Evolutionary conservation across 2,797 vertebrate genomes (phyloP).

Genomic region (Antrozous pallidus): DNA sequence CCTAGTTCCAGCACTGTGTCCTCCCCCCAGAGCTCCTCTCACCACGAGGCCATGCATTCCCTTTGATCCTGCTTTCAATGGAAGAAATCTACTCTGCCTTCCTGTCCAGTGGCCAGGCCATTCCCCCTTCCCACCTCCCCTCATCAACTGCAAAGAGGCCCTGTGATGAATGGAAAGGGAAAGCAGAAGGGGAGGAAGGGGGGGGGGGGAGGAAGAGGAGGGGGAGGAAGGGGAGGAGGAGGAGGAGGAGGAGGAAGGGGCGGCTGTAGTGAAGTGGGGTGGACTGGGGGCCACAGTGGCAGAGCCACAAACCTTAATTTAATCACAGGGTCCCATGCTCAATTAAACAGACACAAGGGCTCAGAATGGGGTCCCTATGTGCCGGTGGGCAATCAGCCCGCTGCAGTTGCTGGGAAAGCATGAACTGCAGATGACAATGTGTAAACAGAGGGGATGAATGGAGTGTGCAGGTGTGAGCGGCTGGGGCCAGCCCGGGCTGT

Average conservation of each 20-base stretch:
- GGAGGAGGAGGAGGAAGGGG: constrained; percentile 30
- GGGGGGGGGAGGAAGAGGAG: constrained; percentile 43
- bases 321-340: constrained; percentile 95
- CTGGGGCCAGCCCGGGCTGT: constrained; percentile 86
- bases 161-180: constrained; percentile 83
- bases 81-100: neutral
- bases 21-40: neutral
- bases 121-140: constrained; percentile 4
- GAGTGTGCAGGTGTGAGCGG: constrained; percentile 95
- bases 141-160: constrained; percentile 26
- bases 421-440: constrained; percentile 99
- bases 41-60: neutral
- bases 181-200: constrained; percentile 83
- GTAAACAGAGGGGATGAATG: constrained; percentile 98
- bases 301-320: constrained; percentile 93
- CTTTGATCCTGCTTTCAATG: constrained; percentile 28
- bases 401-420: constrained; percentile 86
- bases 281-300: constrained; percentile 83
- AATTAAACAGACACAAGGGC: constrained; percentile 99
- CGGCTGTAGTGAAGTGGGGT: constrained; percentile 40
- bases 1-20: neutral
- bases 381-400: constrained; percentile 85
- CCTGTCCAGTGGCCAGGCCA: neutral
- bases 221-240: constrained; percentile 78
- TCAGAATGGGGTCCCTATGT: constrained; percentile 91